Conservation (phyloP, 2,113 vertebrate species). For the Sakesphorus luctuosus region DNA sequence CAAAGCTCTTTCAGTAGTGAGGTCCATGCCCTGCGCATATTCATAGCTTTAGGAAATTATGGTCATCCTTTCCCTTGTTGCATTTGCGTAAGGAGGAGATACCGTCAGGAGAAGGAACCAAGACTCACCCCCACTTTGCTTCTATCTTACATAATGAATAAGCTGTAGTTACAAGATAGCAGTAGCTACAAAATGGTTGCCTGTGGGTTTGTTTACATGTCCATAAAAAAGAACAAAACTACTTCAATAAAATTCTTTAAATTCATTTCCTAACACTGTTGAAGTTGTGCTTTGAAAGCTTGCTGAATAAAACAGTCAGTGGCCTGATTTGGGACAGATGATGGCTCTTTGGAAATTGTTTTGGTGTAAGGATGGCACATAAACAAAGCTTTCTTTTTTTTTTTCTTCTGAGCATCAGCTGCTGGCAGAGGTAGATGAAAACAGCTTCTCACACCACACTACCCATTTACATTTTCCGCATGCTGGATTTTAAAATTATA, state of each 20-base stretch:
- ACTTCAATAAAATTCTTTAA: not conserved
- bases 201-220: not conserved
- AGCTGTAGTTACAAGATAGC: not conserved
- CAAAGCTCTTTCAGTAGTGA: not conserved
- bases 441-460: slow-evolving; percentile 35
- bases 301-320: not conserved
- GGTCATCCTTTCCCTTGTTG: not conserved
- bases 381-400: slow-evolving; percentile 26
- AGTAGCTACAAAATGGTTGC: not conserved
- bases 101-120: accelerated
- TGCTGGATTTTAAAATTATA: slow-evolving; percentile 76
- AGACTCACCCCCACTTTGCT: not conserved
- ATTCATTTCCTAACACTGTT: not conserved
- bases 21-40: not conserved
- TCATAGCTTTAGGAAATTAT: not conserved
- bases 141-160: not conserved
- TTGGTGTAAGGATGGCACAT: slow-evolving; percentile 10
- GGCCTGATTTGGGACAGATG: slow-evolving; percentile 34
- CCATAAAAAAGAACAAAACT: not conserved
- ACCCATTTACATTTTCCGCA: slow-evolving; percentile 62
- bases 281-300: not conserved
- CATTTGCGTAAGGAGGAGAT: not conserved
- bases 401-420: slow-evolving; percentile 57
- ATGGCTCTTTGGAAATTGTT: slow-evolving; percentile 46
- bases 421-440: slow-evolving; percentile 64